Base-by-base conservation (phyloP, 2,888 invertebrate genomes). In the Drosophila infuscata region DNA sequence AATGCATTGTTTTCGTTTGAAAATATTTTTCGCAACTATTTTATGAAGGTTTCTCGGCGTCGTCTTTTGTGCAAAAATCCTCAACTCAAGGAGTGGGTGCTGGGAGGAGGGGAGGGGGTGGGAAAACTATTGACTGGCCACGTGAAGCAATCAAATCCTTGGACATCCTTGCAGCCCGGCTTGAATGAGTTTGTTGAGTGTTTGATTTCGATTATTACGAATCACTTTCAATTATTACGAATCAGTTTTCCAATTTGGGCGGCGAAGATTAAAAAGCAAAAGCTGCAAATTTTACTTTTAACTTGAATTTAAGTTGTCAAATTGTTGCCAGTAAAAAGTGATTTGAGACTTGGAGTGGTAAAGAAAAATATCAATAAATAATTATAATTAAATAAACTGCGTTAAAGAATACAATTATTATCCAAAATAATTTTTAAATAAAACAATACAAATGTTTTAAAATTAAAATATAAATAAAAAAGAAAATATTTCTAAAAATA, bases 21-120 rank as follows among this genome's bases (percentile, higher is more conserved):
- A 87, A 89, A 85, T 84, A 84, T 84, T 89, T 89, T 79, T 57
- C 57, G 70, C 76, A 80, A 83, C 84, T 83, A 81, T 83, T 81
- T 81, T 76, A 75, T 58, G 68, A 48, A 63, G 58, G 48, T 49
- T 65, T 51, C 63, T 54, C 68, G 70, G 62, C 46, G 60, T 57
- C 70, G 51, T 68, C 74, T 67, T 74, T 79, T 76, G 72, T 69
- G 56, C 17, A 12, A 17, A 56, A 38, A 29, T 56, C 12, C 56
- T 30, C 46, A 33, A 3, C 3, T 25, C 46, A 46, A 15, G 46
- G 8, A 25, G 29, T 46, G 3, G 0, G 12, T 7, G 20, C 2
- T 11, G 12, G 43, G 6, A 1, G 11, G 3, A 3, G 46, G 2
- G 15, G 15, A 57, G 70, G n/a, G 41, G 17, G 54, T 36, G 53